Conservation (phyloP, 2,113 vertebrate genomes). For the Morone saxatilis region DNA sequence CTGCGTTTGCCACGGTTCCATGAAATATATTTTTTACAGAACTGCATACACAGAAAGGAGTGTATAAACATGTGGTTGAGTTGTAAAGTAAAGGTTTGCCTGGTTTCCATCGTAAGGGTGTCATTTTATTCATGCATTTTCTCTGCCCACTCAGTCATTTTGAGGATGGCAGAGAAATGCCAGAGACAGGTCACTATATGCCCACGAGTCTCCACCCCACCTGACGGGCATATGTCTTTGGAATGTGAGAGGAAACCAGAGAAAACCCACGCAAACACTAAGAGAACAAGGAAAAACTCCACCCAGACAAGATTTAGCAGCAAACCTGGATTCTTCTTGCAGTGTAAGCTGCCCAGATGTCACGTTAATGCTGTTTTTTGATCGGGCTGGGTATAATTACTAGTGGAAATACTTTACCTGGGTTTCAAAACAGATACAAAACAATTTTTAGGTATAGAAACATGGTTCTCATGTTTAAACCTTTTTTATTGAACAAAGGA, state of each 20-base stretch:
- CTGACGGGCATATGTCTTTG: conserved; percentile 62
- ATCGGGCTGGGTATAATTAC: background rate
- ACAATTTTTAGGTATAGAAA: background rate
- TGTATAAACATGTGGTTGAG: conserved; percentile 31
- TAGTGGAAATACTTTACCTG: too few species aligned
- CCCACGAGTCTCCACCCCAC: conserved; percentile 46
- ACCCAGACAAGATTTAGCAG: conserved; percentile 23
- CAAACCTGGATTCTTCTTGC: conserved; percentile 6
- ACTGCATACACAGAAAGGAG: conserved; percentile 4
- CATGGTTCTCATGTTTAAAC: background rate
- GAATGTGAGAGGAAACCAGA: conserved; percentile 66
- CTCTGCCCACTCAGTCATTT: conserved; percentile 40
- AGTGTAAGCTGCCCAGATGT: background rate
- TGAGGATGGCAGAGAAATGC: conserved; percentile 32
- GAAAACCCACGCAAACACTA: conserved; percentile 50
- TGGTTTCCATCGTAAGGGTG: conserved; percentile 35
- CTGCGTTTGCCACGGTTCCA: background rate
- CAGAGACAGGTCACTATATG: conserved; percentile 25
- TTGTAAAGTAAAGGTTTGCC: conserved; percentile 36
- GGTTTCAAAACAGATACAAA: background rate
- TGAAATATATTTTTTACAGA: conserved; percentile 9
- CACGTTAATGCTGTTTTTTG: background rate
- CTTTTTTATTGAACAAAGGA: background rate
- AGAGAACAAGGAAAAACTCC: conserved; percentile 35
- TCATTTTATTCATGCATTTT: conserved; percentile 39